Evolutionary conservation across 1,140 invertebrate genomes (phyloP).

Genomic region (Drosophila sp.): DNA sequence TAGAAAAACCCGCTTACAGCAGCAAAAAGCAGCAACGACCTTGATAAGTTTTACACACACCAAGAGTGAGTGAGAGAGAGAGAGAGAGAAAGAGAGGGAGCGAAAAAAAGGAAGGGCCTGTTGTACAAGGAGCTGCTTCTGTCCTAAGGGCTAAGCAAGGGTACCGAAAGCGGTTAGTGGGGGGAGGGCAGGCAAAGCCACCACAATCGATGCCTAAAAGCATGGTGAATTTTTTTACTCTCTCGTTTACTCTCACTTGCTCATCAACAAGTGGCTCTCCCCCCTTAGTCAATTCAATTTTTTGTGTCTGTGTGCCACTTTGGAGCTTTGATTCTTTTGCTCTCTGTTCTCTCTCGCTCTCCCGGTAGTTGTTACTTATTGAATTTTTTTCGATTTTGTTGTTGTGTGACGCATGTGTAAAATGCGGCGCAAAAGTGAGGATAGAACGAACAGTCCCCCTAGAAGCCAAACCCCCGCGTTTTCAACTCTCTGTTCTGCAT

Average conservation of each 20-base stretch:
- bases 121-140: constrained; percentile 44
- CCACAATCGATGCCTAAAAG: constrained; percentile 66
- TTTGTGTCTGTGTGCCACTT: constrained; percentile 59
- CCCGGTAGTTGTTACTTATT: constrained; percentile 23
- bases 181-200: constrained; percentile 28
- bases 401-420: constrained; percentile 67
- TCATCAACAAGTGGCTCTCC: constrained; percentile 52
- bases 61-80: not conserved
- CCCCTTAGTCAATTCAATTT: constrained; percentile 65
- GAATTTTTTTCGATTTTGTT: constrained; percentile 18
- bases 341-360: constrained; percentile 13
- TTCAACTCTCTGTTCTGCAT: not conserved
- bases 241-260: constrained; percentile 11
- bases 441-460: constrained; percentile 30
- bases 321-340: constrained; percentile 35
- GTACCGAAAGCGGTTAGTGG: not conserved
- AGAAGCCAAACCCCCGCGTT: not conserved
- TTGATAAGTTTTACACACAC: constrained; percentile 70
- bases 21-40: constrained; percentile 75
- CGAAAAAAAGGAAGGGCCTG: constrained; percentile 51
- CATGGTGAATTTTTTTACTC: constrained; percentile 53
- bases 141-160: constrained; percentile 6
- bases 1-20: constrained; percentile 79
- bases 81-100: constrained; percentile 3
- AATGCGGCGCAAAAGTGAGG: constrained; percentile 50